phyloP scores from a whole-genome alignment of 2,888 invertebrate genomes.

The Notodonta dromedarius region DNA sequence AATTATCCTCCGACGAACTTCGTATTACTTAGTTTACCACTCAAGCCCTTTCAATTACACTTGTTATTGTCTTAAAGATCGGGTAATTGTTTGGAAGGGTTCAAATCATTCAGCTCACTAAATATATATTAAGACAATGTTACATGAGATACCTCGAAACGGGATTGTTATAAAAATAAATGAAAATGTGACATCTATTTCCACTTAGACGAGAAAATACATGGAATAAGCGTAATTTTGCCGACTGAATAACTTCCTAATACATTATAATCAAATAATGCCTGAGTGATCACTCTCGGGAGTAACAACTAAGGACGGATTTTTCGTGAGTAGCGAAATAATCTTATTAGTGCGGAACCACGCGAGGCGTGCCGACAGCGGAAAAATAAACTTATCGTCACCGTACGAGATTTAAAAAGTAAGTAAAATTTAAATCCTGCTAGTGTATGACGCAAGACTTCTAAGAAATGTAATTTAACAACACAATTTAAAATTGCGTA shows the following conservation, averaged over 20 bases:
- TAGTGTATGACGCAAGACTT: no score
- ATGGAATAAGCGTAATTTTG: background rate
- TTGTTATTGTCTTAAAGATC: conserved; percentile 7
- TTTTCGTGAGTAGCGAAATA: conserved; percentile 12
- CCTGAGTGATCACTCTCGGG: conserved; percentile 1
- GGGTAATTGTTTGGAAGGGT: conserved; percentile 12
- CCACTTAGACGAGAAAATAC: background rate
- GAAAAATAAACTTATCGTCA: background rate
- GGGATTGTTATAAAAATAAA: background rate
- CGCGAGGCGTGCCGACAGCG: background rate
- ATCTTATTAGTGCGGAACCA: conserved; percentile 19
- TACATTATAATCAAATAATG: conserved; percentile 14
- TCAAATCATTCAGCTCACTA: conserved; percentile 11
- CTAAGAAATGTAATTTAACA: no score
- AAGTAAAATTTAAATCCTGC: background rate
- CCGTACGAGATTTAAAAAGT: background rate
- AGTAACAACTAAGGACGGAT: conserved; percentile 12
- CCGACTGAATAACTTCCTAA: conserved; percentile 5
- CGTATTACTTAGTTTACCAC: conserved; percentile 9
- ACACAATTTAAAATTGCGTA: no score
- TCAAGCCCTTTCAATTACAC: conserved; percentile 11
- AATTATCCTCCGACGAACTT: conserved; percentile 13
- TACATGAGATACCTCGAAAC: background rate
- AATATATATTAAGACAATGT: background rate
- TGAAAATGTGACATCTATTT: background rate